Conservation (phyloP, 2,797 vertebrate species). For the Cygnus olor region DNA sequence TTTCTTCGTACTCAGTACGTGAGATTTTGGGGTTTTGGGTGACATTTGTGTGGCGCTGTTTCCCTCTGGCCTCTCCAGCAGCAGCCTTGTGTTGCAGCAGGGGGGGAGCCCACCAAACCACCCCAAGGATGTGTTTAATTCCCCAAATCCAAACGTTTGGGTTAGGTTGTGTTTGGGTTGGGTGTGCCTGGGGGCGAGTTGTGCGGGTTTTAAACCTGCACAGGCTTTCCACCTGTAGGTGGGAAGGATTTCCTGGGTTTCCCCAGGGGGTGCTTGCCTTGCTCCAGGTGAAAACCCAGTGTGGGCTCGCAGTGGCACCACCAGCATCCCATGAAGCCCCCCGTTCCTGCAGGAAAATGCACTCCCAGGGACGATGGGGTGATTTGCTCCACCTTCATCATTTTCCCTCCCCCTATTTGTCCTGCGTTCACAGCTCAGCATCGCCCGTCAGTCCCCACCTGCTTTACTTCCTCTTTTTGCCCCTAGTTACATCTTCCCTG, state of each 20-base stretch:
- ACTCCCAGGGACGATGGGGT: not conserved
- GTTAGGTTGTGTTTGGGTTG: not conserved
- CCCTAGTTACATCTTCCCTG: not conserved
- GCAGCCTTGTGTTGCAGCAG: not conserved
- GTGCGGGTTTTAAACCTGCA: not conserved
- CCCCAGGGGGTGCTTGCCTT: not conserved
- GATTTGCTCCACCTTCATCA: not conserved
- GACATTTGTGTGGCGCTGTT: too few species aligned
- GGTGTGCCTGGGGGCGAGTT: not conserved
- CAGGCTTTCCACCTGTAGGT: too few species aligned
- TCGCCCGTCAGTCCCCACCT: not conserved
- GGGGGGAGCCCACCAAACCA: not conserved
- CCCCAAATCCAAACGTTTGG: not conserved
- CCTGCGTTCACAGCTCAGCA: accelerated
- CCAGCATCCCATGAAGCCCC: not conserved
- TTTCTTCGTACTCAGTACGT: too few species aligned
- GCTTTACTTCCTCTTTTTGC: not conserved
- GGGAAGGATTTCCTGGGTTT: not conserved
- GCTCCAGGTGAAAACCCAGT: not conserved
- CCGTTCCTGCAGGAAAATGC: not conserved
- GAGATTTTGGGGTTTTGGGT: too few species aligned
- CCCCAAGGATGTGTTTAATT: not conserved
- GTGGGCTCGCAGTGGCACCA: too few species aligned
- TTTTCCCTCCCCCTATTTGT: not conserved
- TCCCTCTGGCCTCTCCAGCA: too few species aligned